Evolutionary conservation across 37 sponge, comb jelly and placozoan genomes (phyloP).

Genomic region (Amphimedon queenslandica): DNA sequence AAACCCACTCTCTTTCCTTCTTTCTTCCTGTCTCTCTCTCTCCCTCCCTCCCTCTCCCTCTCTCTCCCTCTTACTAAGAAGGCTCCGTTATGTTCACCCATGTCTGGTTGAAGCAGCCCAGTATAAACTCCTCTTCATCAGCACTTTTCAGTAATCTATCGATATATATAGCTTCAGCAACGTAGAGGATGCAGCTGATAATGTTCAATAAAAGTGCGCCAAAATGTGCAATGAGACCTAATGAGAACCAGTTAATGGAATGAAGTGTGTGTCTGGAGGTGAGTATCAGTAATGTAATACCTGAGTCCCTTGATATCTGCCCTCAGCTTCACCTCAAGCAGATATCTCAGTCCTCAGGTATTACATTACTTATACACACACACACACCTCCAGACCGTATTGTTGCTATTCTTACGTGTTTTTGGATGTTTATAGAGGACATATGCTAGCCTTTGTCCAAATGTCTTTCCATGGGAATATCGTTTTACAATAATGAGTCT

Average conservation of each 20-base stretch:
- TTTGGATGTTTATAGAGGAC: slow-evolving; percentile 26
- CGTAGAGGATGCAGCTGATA: slow-evolving; percentile 30
- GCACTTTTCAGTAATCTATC: not conserved
- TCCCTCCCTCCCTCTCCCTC: too few relatives aligned
- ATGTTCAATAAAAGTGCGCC: slow-evolving; percentile 1
- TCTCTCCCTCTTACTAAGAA: too few relatives aligned
- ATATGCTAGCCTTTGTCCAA: slow-evolving; percentile 30
- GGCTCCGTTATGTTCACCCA: too few relatives aligned
- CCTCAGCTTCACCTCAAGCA: too few relatives aligned
- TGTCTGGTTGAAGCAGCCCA: too few relatives aligned
- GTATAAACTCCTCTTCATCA: too few relatives aligned
- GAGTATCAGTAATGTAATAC: too few relatives aligned
- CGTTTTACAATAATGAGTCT: slow-evolving; percentile 29
- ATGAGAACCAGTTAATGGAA: not conserved
- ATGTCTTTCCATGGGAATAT: slow-evolving; percentile 54
- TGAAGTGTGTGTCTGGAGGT: not conserved
- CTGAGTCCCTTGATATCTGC: too few relatives aligned
- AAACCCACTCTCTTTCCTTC: too few relatives aligned
- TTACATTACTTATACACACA: too few relatives aligned
- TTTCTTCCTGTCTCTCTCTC: too few relatives aligned
- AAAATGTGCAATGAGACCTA: slow-evolving; percentile 31
- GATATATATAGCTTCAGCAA: slow-evolving; percentile 30
- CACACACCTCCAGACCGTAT: not conserved
- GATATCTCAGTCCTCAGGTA: too few relatives aligned
- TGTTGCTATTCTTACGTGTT: not conserved